Base-by-base conservation (phyloP, 2,888 invertebrate species). In the Euzophera pinguis region DNA sequence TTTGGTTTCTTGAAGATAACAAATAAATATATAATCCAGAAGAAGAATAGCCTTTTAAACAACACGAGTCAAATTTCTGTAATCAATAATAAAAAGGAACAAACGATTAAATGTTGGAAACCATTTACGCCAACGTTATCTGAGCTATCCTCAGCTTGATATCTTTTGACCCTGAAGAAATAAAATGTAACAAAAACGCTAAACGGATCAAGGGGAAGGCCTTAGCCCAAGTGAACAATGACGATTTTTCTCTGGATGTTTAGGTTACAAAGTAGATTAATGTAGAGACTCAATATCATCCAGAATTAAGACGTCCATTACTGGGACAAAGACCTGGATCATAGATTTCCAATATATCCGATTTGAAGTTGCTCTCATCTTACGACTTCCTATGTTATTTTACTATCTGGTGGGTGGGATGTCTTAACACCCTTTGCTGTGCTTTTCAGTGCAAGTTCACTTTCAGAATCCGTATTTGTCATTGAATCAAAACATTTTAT, bases 141-240 rank as follows among this genome's bases (percentile, higher is more conserved):
- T 45, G 12, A 27, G 27, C 32, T 14, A 34, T 45, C 32, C 32
- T 16, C 32, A 8, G 13, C 37, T 49, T 49, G 22, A 16, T 38
- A 49, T 49, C 17, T 38, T 43, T 17, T 39, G 48, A 49, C 48
- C 48, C 37, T 38, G 27, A 37, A 49, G 48, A 49, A 12, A 49
- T 32, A 38, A 49, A 49, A 49, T 38, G 42, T 35, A 35, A 43
- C 42, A 45, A 32, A 35, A 34, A 51, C 17, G 32, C 32, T 51
- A 35, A 51, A 43, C 35, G 43, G 32, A 51, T 43, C 29, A 42
- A 51, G 34, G n/a, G 50, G 10, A 50, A 17, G 22, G 37, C 35
- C 43, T 6, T 16, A 35, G 17, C 39, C 34, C 14, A 22, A 34
- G 50, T 37, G 43, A 51, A 51, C 51, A 51, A 51, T 51, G 43